Evolutionary conservation across 2,797 vertebrate species (phyloP).

Genomic region (Schizopygopsis malacanthus): DNA sequence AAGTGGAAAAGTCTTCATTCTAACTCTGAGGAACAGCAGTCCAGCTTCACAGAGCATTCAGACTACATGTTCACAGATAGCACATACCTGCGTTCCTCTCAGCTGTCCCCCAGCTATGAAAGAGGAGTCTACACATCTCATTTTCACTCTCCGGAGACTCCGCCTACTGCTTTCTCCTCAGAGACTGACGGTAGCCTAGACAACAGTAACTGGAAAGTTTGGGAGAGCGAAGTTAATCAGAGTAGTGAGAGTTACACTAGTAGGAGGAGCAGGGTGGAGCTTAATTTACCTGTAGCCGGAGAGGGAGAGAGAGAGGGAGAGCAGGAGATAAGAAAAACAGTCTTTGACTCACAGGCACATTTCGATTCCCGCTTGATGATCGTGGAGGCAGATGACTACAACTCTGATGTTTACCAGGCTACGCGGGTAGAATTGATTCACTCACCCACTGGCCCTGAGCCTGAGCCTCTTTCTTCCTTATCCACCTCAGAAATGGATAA

Average conservation of each 20-base stretch:
- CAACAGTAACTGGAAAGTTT: conserved; percentile 57
- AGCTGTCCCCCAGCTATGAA: background rate
- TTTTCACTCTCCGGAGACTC: conserved; percentile 38
- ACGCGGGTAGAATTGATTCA: conserved; percentile 74
- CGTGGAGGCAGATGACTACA: conserved; percentile 30
- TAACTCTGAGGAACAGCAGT: conserved; percentile 8
- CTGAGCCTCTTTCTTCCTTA: conserved; percentile 60
- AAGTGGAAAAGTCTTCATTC: background rate
- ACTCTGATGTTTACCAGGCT: conserved; percentile 76
- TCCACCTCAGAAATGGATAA: conserved; percentile 84
- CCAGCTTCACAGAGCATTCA: background rate
- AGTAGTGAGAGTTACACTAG: conserved; percentile 54
- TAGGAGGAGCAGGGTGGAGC: conserved; percentile 61
- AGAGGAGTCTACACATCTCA: conserved; percentile 18
- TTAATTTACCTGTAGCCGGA: conserved; percentile 36
- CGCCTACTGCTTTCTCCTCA: conserved; percentile 28
- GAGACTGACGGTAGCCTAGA: conserved; percentile 51
- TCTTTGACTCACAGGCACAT: conserved; percentile 52
- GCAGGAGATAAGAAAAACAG: conserved; percentile 57
- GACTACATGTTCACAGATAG: conserved; percentile 33
- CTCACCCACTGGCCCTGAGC: conserved; percentile 63
- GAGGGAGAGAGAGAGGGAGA: conserved; percentile 56
- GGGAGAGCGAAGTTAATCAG: conserved; percentile 60
- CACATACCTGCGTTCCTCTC: conserved; percentile 39
- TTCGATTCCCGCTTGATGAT: conserved; percentile 44